These are phyloP conservation scores for Morelia viridis DNA, from an alignment of 2,797 vertebrate genomes.

Conservation along the genomic window DNA sequence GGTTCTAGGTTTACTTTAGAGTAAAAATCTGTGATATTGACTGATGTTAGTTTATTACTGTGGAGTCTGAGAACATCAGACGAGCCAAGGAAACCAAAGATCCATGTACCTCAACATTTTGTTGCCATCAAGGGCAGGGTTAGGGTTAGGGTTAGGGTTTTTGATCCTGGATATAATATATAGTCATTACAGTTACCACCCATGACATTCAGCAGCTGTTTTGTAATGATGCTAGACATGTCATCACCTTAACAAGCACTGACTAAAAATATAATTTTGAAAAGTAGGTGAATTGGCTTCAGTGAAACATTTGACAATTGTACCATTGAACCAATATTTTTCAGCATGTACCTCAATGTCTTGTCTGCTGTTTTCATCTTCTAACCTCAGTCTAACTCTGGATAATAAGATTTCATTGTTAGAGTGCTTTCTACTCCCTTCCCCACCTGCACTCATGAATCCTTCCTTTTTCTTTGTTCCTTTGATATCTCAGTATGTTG, in stretches of 20 bases:
- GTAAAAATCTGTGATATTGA: not conserved
- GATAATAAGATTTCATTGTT: not conserved
- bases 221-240: conserved; percentile 50
- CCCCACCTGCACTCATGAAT: conserved; percentile 26
- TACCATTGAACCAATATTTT: not conserved
- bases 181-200: too few species aligned
- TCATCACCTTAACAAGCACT: conserved; percentile 39
- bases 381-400: not conserved
- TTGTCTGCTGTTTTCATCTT: conserved; percentile 11
- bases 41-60: not conserved
- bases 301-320: conserved; percentile 26
- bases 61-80: too few species aligned
- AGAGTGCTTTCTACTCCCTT: not conserved
- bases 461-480: conserved; percentile 39
- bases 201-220: not conserved
- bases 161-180: not conserved
- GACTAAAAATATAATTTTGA: conserved; percentile 30
- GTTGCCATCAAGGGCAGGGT: not conserved
- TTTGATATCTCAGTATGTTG: conserved; percentile 44
- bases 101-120: not conserved
- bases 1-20: not conserved
- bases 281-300: conserved; percentile 29
- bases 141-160: too few species aligned
- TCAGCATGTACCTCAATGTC: conserved; percentile 9
- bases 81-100: not conserved